These are phyloP conservation scores for Rhagonycha lutea DNA, from an alignment of 2,888 invertebrate genomes.

Conservation along the genomic window DNA sequence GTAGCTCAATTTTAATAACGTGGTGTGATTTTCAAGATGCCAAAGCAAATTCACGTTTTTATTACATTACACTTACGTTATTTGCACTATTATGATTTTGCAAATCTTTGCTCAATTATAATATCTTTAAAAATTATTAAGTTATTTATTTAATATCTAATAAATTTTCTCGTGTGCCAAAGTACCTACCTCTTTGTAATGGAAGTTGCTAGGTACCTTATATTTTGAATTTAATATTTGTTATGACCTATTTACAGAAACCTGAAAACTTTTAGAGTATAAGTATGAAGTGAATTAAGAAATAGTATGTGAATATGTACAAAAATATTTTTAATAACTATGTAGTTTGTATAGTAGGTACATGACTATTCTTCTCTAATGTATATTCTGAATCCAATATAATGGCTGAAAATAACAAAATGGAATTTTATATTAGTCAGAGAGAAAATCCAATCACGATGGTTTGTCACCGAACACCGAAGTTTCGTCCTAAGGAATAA, in stretches of 20 bases:
- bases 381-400: constrained; percentile 30
- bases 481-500: too few species aligned
- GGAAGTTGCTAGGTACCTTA: neutral
- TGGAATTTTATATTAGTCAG: too few species aligned
- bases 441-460: too few species aligned
- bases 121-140: neutral
- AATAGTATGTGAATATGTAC: constrained; percentile 30
- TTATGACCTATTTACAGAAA: neutral
- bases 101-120: constrained; percentile 23
- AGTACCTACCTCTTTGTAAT: neutral
- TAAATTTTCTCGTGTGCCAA: constrained; percentile 24
- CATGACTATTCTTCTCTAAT: constrained; percentile 26
- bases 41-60: constrained; percentile 18
- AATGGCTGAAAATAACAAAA: constrained; percentile 18
- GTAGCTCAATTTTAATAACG: constrained; percentile 22
- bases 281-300: constrained; percentile 15
- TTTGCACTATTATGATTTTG: constrained; percentile 24
- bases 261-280: neutral
- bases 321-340: constrained; percentile 38
- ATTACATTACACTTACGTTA: constrained; percentile 24
- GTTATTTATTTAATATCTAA: neutral
- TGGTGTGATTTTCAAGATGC: constrained; percentile 26
- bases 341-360: constrained; percentile 25
- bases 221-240: neutral
- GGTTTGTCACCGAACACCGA: too few species aligned